Evolutionary conservation across 2,888 invertebrate genomes (phyloP).

Genomic region (Romanomermis culicivorax): DNA sequence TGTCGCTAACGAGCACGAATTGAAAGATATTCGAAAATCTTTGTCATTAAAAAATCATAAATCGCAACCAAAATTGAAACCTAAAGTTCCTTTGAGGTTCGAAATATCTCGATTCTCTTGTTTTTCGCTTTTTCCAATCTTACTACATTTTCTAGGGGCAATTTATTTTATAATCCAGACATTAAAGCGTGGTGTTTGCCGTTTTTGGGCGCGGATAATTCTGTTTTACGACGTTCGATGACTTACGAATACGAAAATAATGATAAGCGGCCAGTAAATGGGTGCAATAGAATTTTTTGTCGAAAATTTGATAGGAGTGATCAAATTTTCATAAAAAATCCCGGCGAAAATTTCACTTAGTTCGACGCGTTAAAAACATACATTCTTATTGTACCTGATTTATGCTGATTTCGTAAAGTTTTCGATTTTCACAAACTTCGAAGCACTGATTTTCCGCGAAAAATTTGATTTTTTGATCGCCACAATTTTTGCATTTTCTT

Average conservation of each 20-base stretch:
- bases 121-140: too few relatives aligned
- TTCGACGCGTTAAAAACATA: too few relatives aligned
- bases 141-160: constrained; percentile 8
- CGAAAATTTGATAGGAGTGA: too few relatives aligned
- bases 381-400: too few relatives aligned
- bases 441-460: neutral
- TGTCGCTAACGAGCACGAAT: constrained; percentile 42
- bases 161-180: constrained; percentile 26
- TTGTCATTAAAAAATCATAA: constrained; percentile 29
- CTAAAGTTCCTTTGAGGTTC: too few relatives aligned
- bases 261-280: constrained; percentile 44
- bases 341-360: too few relatives aligned
- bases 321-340: too few relatives aligned
- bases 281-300: too few relatives aligned
- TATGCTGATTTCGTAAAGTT: too few relatives aligned
- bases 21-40: constrained; percentile 44
- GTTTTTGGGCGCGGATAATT: constrained; percentile 39
- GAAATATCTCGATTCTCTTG: too few relatives aligned
- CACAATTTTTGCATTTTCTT: neutral
- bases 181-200: constrained; percentile 45
- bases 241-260: constrained; percentile 46
- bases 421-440: too few relatives aligned
- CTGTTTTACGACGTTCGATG: constrained; percentile 46
- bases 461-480: neutral
- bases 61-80: neutral